Evolutionary conservation across 2,888 invertebrate species (phyloP).

Genomic region (Corbicula japonica): DNA sequence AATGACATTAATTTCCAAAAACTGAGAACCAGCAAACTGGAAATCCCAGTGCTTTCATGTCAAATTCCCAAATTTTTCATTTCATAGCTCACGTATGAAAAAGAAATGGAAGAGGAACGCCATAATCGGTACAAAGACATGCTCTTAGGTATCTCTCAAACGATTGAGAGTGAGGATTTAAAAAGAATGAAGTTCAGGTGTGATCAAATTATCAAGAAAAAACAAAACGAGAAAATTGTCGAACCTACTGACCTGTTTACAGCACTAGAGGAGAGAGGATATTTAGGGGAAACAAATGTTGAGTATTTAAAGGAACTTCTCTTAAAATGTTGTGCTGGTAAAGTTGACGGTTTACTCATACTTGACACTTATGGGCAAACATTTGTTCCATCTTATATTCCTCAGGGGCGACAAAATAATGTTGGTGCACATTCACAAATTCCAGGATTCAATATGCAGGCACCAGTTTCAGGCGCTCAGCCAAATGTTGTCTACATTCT

Average conservation of each 20-base stretch:
- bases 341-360: constrained; percentile 66
- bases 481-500: constrained; percentile 47
- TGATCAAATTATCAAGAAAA: constrained; percentile 64
- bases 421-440: neutral
- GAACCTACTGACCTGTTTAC: constrained; percentile 68
- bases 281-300: constrained; percentile 59
- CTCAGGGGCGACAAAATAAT: neutral
- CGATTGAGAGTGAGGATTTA: constrained; percentile 65
- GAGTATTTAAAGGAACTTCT: constrained; percentile 67
- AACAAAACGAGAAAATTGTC: constrained; percentile 71
- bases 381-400: constrained; percentile 6
- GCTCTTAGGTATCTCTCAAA: constrained; percentile 65
- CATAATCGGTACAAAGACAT: constrained; percentile 57
- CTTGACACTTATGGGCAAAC: constrained; percentile 61
- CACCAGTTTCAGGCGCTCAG: constrained; percentile 2
- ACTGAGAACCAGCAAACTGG: no score
- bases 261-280: constrained; percentile 73
- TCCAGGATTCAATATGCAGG: no score
- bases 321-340: constrained; percentile 63
- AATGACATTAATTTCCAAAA: no score
- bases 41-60: constrained; percentile 1
- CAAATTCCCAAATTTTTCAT: constrained; percentile 1
- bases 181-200: constrained; percentile 67
- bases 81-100: neutral
- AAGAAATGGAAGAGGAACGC: constrained; percentile 8